phyloP scores from a whole-genome alignment of 2,113 vertebrate species.

The Empidonax traillii region DNA sequence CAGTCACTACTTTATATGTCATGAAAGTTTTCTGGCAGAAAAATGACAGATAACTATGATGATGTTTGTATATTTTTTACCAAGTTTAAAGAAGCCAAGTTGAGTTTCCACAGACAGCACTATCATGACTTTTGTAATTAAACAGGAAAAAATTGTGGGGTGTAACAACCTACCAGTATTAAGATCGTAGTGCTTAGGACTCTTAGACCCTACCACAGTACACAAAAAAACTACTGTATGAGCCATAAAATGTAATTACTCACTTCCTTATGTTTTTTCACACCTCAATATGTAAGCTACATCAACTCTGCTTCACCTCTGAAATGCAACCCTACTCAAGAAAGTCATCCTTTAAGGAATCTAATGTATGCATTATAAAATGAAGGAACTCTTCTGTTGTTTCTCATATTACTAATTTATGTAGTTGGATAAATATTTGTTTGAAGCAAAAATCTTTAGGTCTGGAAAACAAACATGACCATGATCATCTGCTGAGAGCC shows the following conservation, averaged over 20 bases:
- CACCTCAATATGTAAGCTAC: background rate
- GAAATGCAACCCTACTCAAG: background rate
- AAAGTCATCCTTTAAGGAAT: background rate
- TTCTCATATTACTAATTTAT: background rate
- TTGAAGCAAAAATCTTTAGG: background rate
- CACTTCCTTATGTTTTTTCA: background rate
- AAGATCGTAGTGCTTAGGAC: background rate
- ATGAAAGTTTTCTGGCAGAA: background rate
- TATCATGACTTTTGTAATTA: background rate
- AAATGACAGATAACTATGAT: background rate
- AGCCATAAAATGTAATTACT: background rate
- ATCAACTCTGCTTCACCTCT: background rate
- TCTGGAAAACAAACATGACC: background rate
- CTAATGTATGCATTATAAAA: background rate
- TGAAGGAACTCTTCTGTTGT: background rate
- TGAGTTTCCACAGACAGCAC: background rate
- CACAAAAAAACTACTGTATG: background rate
- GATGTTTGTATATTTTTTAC: background rate
- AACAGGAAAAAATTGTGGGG: background rate
- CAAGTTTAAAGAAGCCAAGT: background rate
- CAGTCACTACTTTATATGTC: background rate
- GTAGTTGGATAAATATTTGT: background rate
- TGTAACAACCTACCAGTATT: background rate
- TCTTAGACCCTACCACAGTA: background rate
- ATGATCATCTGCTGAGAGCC: background rate